phyloP scores from a whole-genome alignment of 2,888 invertebrate genomes.

The Caenorhabditis japonica region DNA sequence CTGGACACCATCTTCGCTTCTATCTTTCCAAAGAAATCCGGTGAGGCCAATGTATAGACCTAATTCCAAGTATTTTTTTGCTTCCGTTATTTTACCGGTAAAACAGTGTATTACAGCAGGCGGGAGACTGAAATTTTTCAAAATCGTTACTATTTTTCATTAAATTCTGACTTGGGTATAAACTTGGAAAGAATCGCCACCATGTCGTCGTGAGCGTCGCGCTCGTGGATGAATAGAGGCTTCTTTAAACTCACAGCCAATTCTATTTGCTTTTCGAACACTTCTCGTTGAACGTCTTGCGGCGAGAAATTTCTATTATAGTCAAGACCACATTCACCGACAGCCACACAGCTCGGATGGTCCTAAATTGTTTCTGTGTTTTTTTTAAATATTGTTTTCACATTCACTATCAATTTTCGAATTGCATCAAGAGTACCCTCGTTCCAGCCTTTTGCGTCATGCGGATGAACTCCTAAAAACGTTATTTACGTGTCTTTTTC shows the following conservation, averaged over 20 bases:
- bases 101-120: conserved; percentile 91
- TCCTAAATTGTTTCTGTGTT: conserved; percentile 72
- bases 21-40: conserved; percentile 91
- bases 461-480: conserved; percentile 74
- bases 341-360: conserved; percentile 90
- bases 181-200: conserved; percentile 82
- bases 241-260: conserved; percentile 89
- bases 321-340: conserved; percentile 94
- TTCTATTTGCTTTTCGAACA: conserved; percentile 85
- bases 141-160: no score
- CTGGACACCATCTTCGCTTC: conserved; percentile 90
- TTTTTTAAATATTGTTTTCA: no score
- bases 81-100: conserved; percentile 89
- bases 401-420: conserved; percentile 19
- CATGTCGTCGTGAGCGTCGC: conserved; percentile 90
- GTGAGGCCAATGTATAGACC: conserved; percentile 90
- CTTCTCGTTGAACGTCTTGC: conserved; percentile 87
- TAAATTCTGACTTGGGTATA: conserved; percentile 23
- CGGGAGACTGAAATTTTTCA: conserved; percentile 82
- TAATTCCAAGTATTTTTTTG: conserved; percentile 86
- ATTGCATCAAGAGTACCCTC: conserved; percentile 48
- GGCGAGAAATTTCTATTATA: conserved; percentile 94
- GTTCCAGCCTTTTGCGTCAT: conserved; percentile 73
- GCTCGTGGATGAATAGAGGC: conserved; percentile 90
- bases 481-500: not conserved